A percentile compares a stretch with the other conserved stretches of the same genome.
Evolutionary conservation across 2,113 vertebrate species (phyloP).

Genomic region (Phylloscopus trochilus): DNA sequence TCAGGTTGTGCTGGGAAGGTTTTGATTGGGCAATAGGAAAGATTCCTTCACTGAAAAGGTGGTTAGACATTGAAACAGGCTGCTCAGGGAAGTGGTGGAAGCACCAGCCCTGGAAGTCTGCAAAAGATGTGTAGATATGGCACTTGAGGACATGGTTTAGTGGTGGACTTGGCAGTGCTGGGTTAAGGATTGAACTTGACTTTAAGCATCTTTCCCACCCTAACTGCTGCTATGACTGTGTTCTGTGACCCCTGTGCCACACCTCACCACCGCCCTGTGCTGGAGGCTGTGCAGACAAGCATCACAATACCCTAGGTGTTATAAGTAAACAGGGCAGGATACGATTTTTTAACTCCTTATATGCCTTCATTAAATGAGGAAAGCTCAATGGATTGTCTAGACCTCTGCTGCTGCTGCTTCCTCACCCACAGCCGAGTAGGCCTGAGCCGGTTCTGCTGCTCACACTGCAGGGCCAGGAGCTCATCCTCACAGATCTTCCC

Average conservation of each 20-base stretch:
- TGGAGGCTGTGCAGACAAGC: rapidly evolving
- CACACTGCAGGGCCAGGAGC: too few species aligned
- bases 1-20: neutral
- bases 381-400: too few species aligned
- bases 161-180: neutral
- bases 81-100: neutral
- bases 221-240: too few species aligned
- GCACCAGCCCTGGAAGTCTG: neutral
- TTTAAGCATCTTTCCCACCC: too few species aligned
- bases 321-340: too few species aligned
- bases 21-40: neutral
- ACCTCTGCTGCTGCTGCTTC: too few species aligned
- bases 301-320: rapidly evolving
- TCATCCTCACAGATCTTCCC: too few species aligned
- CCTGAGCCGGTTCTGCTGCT: too few species aligned
- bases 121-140: rapidly evolving
- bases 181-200: neutral
- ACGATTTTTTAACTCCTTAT: too few species aligned
- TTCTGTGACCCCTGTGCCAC: too few species aligned
- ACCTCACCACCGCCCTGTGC: rapidly evolving
- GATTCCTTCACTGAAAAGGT: neutral
- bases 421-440: too few species aligned
- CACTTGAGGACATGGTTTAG: neutral
- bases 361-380: too few species aligned
- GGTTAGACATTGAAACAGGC: neutral